phyloP scores from a whole-genome alignment of 2,888 invertebrate genomes.

The Drosophila helvetica region DNA sequence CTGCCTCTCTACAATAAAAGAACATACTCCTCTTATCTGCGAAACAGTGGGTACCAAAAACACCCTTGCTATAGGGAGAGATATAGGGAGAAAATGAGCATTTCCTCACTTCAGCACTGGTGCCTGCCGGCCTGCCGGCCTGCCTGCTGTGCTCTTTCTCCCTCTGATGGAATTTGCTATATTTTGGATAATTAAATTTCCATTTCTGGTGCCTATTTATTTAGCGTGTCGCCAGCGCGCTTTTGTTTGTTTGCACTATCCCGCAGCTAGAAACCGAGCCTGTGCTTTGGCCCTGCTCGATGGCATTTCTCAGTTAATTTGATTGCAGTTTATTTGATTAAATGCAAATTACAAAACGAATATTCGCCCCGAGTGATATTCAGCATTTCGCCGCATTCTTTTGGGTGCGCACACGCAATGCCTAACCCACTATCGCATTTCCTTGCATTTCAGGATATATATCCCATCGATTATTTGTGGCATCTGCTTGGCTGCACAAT shows the following conservation, averaged over 20 bases:
- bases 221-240: slow-evolving; percentile 13
- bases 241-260: slow-evolving; percentile 29
- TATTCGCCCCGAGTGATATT: slow-evolving; percentile 1
- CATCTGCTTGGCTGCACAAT: slow-evolving; percentile 40
- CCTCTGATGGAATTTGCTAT: slow-evolving; percentile 26
- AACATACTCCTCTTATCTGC: no score
- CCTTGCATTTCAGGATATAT: not conserved
- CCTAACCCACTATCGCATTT: slow-evolving; percentile 5
- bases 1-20: no score
- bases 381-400: slow-evolving; percentile 10
- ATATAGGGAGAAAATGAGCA: slow-evolving; percentile 26
- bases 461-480: slow-evolving; percentile 16
- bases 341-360: slow-evolving; percentile 20
- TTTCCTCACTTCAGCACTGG: slow-evolving; percentile 15
- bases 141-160: not conserved
- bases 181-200: slow-evolving; percentile 56
- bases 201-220: slow-evolving; percentile 37
- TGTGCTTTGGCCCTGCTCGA: slow-evolving; percentile 1
- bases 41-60: not conserved
- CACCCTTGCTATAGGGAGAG: not conserved
- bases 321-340: slow-evolving; percentile 30
- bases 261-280: slow-evolving; percentile 2
- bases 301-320: slow-evolving; percentile 28
- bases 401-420: not conserved
- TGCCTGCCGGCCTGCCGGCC: not conserved